Evolutionary conservation across 2,113 vertebrate species (phyloP).

Genomic region (Apistogramma diplotaenia): DNA sequence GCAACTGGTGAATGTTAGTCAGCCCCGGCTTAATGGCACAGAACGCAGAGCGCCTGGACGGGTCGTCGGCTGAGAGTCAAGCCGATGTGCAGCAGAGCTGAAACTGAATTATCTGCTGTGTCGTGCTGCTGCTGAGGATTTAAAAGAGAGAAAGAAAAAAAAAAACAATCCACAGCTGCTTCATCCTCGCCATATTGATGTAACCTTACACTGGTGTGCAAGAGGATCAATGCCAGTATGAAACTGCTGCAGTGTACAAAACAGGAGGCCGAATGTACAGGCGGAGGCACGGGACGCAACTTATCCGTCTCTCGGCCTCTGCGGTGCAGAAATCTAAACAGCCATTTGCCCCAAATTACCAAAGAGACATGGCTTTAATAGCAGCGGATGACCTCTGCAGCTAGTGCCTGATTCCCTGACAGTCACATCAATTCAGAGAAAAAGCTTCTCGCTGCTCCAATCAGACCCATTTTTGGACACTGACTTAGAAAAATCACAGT

Average conservation of each 20-base stretch:
- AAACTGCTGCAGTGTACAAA: conserved; percentile 57
- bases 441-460: neutral
- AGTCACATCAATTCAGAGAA: neutral
- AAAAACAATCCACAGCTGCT: conserved; percentile 15
- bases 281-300: neutral
- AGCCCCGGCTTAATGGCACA: neutral
- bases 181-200: conserved; percentile 47
- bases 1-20: neutral
- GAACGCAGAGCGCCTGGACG: neutral
- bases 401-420: neutral
- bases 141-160: neutral
- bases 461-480: neutral
- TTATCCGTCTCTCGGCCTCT: neutral
- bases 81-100: conserved; percentile 23
- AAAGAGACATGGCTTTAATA: neutral
- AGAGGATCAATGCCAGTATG: conserved; percentile 52
- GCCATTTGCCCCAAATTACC: neutral
- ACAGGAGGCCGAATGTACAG: conserved; percentile 12
- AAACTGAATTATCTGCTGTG: conserved; percentile 34
- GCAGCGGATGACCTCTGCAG: neutral
- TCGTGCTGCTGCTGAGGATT: conserved; percentile 24
- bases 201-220: conserved; percentile 49
- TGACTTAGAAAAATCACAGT: neutral
- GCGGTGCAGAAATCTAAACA: neutral
- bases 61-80: conserved; percentile 2